Evolutionary conservation across 2,888 invertebrate species (phyloP).

Genomic region (Drosophila aldrichi): DNA sequence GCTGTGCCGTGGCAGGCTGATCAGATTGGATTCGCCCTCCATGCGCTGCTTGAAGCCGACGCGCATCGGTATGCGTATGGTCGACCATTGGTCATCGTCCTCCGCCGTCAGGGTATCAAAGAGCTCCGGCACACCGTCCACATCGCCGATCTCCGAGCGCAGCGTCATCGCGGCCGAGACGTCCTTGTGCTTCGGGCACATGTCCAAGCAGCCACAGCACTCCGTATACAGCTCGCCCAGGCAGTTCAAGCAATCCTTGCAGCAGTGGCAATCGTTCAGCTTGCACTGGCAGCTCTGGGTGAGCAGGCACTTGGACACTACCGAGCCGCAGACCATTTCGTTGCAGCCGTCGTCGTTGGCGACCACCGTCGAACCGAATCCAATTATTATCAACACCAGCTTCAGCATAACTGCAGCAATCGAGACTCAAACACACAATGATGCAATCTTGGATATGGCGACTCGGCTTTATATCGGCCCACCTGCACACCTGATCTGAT

Average conservation of each 20-base stretch:
- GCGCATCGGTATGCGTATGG: slow-evolving; percentile 77
- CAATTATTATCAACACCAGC: slow-evolving; percentile 25
- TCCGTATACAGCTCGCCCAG: slow-evolving; percentile 94
- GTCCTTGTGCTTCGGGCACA: slow-evolving; percentile 92
- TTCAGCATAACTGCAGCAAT: slow-evolving; percentile 39
- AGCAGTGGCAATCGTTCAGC: slow-evolving; percentile 94
- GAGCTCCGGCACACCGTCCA: slow-evolving; percentile 92
- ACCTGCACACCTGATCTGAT: neutral
- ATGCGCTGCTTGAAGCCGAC: slow-evolving; percentile 57
- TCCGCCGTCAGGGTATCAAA: slow-evolving; percentile 93
- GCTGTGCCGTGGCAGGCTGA: slow-evolving; percentile 32
- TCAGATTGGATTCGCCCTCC: slow-evolving; percentile 28
- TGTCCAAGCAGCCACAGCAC: slow-evolving; percentile 87
- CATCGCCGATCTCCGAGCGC: slow-evolving; percentile 94
- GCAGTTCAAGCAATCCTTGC: slow-evolving; percentile 96
- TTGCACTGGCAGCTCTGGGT: slow-evolving; percentile 98
- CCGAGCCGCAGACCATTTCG: slow-evolving; percentile 90
- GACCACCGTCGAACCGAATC: slow-evolving; percentile 7
- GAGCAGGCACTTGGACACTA: slow-evolving; percentile 97
- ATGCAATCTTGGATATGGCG: slow-evolving; percentile 17
- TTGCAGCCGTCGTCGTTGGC: slow-evolving; percentile 75
- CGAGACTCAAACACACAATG: slow-evolving; percentile 31
- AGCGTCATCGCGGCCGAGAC: slow-evolving; percentile 84
- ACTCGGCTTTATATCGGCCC: slow-evolving; percentile 14
- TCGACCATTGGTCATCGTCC: slow-evolving; percentile 82